Evolutionary conservation across 1,140 invertebrate species (phyloP).

Genomic region (Leucophenga varia): DNA sequence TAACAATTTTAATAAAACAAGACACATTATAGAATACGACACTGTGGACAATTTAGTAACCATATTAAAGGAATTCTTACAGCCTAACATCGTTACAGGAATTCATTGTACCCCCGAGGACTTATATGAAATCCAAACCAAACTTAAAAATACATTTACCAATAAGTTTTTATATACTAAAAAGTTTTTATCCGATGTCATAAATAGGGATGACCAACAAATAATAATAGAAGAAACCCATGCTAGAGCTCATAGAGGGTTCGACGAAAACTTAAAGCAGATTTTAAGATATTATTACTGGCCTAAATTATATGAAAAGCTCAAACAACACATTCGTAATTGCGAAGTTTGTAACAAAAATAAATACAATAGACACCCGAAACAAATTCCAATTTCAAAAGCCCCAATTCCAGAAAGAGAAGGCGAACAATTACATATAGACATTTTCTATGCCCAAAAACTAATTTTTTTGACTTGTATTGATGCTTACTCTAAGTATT

Average conservation of each 20-base stretch:
- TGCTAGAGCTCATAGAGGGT: conserved; percentile 2
- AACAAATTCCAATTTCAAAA: conserved; percentile 5
- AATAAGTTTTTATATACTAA: neutral
- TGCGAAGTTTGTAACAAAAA: conserved; percentile 8
- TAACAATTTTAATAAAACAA: neutral
- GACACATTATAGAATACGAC: neutral
- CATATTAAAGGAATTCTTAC: conserved; percentile 1
- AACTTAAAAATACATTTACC: conserved; percentile 4
- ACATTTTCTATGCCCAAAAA: conserved; percentile 5
- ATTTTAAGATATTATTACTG: conserved; percentile 7
- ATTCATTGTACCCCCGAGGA: conserved; percentile 2
- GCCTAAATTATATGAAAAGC: conserved; percentile 5
- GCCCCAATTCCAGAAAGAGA: conserved; percentile 1
- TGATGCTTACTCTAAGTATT: conserved; percentile 12
- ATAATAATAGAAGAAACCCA: conserved; percentile 1
- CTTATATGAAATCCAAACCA: conserved; percentile 4
- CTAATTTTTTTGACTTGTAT: conserved; percentile 11
- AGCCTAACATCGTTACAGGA: conserved; percentile 3
- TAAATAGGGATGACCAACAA: neutral
- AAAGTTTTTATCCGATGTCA: too few species aligned
- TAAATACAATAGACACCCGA: conserved; percentile 6
- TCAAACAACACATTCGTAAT: conserved; percentile 11
- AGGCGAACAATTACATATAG: neutral
- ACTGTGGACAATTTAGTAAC: neutral
- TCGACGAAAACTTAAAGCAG: conserved; percentile 4